Percentiles rank a stretch among this genome's conserved stretches.
Conservation (phyloP, 2,888 invertebrate genomes). For the Tortricodes alternella region DNA sequence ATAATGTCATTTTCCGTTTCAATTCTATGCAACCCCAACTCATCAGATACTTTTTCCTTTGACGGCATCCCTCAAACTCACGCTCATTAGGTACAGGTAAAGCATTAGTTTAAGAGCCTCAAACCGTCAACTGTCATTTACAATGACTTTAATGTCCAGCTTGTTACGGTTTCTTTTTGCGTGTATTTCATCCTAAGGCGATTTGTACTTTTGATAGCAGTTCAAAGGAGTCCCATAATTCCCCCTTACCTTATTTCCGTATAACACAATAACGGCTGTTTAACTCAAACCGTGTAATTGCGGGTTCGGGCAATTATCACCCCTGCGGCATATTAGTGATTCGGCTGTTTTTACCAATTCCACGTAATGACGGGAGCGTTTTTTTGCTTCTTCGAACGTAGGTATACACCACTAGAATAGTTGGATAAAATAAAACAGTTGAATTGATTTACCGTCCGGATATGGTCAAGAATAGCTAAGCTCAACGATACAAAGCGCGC, state of each 20-base stretch:
- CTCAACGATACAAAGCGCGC: too few species aligned
- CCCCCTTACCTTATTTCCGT: slow-evolving; percentile 43
- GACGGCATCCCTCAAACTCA: not conserved
- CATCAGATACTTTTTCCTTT: not conserved
- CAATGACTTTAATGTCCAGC: too few species aligned
- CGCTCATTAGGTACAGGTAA: too few species aligned
- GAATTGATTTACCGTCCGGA: too few species aligned
- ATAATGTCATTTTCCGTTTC: not conserved
- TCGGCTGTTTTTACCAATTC: slow-evolving; percentile 32
- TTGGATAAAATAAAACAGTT: too few species aligned
- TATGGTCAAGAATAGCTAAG: too few species aligned
- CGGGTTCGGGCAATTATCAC: slow-evolving; percentile 47
- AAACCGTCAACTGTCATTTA: too few species aligned
- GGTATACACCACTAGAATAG: not conserved
- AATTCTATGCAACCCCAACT: not conserved
- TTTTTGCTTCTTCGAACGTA: not conserved
- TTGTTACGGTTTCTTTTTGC: too few species aligned
- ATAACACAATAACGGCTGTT: slow-evolving; percentile 39
- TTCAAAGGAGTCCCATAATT: not conserved
- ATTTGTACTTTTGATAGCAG: not conserved
- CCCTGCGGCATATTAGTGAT: slow-evolving; percentile 39
- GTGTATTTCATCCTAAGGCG: too few species aligned
- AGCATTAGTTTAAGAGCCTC: too few species aligned
- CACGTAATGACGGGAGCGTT: slow-evolving; percentile 27
- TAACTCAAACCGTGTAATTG: slow-evolving; percentile 41